Percentiles rank a stretch among this genome's conserved stretches.
These are phyloP conservation scores for Drosophila asahinai DNA, from an alignment of 1,140 invertebrate genomes.

Conservation along the genomic window DNA sequence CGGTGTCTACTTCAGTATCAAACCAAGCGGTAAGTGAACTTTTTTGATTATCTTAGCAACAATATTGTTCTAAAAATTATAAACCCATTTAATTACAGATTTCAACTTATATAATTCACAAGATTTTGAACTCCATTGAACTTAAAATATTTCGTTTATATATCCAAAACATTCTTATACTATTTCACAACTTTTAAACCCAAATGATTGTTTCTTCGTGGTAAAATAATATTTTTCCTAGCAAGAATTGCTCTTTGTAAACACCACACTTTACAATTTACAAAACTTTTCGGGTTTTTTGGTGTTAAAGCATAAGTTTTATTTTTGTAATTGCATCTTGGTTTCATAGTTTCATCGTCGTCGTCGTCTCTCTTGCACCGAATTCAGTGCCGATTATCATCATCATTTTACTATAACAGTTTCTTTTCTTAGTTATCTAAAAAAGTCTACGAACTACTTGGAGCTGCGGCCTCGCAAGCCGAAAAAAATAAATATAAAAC, in stretches of 20 bases:
- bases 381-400: constrained; percentile 8
- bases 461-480: constrained; percentile 19
- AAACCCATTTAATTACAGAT: background rate
- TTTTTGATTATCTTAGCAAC: no score
- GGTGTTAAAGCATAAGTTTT: constrained; percentile 63
- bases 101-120: background rate
- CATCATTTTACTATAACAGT: constrained; percentile 55
- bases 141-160: background rate
- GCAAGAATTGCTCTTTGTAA: constrained; percentile 28
- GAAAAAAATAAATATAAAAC: constrained; percentile 53
- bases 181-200: background rate
- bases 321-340: constrained; percentile 63
- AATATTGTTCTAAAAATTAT: no score
- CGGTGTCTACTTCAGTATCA: no score
- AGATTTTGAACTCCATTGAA: background rate
- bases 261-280: constrained; percentile 20
- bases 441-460: constrained; percentile 53
- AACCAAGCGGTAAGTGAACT: no score
- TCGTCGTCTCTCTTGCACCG: constrained; percentile 21
- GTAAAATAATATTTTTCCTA: background rate
- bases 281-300: constrained; percentile 8
- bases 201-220: background rate
- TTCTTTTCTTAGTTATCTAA: constrained; percentile 55
- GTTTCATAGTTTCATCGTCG: constrained; percentile 49
- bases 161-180: background rate